Percentiles rank a stretch among this genome's conserved stretches.
These are phyloP conservation scores for Nemotelus pantherinus DNA, from an alignment of 2,888 invertebrate genomes.

Conservation along the genomic window DNA sequence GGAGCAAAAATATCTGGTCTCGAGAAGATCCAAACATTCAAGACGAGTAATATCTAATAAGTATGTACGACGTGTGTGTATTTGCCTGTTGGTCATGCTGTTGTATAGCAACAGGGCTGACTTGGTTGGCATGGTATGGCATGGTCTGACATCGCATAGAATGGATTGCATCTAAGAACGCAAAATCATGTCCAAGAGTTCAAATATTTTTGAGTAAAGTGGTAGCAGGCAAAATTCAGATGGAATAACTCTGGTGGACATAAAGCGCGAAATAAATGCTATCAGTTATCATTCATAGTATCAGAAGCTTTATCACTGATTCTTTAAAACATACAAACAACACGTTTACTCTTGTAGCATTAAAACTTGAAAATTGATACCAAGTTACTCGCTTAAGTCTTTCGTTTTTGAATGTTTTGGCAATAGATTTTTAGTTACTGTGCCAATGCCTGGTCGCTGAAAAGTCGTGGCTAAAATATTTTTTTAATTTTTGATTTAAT, in stretches of 20 bases:
- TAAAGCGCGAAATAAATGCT: no score
- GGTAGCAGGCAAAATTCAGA: neutral
- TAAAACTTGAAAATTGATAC: no score
- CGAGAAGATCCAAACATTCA: slow-evolving; percentile 15
- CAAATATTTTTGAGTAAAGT: slow-evolving; percentile 26
- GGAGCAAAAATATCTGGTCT: slow-evolving; percentile 30
- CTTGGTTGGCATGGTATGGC: neutral
- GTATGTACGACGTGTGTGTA: slow-evolving; percentile 9
- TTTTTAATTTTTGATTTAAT: no score
- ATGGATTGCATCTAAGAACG: slow-evolving; percentile 33
- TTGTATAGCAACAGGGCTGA: neutral
- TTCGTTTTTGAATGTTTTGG: no score
- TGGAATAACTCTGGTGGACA: neutral
- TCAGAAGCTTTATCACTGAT: no score
- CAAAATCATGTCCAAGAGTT: slow-evolving; percentile 34
- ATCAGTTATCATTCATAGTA: no score
- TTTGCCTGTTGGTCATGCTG: slow-evolving; percentile 30
- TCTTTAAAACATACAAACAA: no score
- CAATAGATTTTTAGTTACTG: no score
- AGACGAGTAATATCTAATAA: slow-evolving; percentile 23
- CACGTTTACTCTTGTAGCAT: no score
- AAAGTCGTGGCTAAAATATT: no score
- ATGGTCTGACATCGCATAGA: slow-evolving; percentile 14
- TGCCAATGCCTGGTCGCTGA: no score
- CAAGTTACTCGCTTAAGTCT: no score